A percentile compares a stretch with the other conserved stretches of the same genome.
These are phyloP conservation scores for Physella acuta DNA, from an alignment of 1,140 invertebrate species.

Conservation along the genomic window DNA sequence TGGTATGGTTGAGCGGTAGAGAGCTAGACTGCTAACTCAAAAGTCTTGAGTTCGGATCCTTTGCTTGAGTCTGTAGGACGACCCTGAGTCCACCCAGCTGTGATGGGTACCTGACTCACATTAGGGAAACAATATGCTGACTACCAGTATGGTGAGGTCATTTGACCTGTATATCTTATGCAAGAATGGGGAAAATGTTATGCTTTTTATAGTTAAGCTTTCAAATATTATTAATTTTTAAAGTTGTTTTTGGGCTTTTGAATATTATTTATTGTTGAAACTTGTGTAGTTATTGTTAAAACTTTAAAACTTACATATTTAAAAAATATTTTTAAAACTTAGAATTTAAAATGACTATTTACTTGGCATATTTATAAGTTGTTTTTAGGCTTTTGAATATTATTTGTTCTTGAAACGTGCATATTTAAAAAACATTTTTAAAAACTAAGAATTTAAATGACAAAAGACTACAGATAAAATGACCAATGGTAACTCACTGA, in stretches of 20 bases:
- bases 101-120: too few species aligned
- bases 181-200: too few species aligned
- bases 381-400: too few species aligned
- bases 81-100: too few species aligned
- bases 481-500: background rate
- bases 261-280: too few species aligned
- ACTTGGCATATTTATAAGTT: background rate
- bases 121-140: too few species aligned
- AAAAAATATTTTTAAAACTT: background rate
- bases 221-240: background rate
- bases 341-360: background rate
- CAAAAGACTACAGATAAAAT: background rate
- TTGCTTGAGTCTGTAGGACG: background rate
- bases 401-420: too few species aligned
- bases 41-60: background rate
- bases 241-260: too few species aligned
- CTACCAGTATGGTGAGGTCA: background rate
- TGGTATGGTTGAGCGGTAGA: background rate
- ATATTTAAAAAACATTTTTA: background rate
- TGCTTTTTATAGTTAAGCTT: background rate
- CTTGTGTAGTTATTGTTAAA: too few species aligned
- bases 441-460: background rate
- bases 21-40: background rate
- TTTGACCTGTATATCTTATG: background rate
- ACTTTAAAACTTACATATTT: background rate